Percentiles rank a stretch among this genome's conserved stretches.
Conservation (phyloP, 2,797 vertebrate genomes). For the Momotus momota region DNA sequence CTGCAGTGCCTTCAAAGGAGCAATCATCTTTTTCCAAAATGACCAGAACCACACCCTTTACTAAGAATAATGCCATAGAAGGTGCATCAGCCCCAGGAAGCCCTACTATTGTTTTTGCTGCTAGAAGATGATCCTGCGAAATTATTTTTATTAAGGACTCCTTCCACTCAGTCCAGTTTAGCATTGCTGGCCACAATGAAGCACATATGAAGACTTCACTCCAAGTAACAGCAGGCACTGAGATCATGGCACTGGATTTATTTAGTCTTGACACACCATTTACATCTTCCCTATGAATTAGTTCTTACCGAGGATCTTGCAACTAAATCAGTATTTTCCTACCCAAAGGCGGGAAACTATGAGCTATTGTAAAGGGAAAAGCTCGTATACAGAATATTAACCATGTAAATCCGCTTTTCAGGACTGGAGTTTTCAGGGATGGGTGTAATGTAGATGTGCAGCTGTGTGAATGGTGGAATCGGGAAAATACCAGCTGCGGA, state of each 20-base stretch:
- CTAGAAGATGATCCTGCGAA: background rate
- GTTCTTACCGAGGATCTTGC: background rate
- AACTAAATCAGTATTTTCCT: background rate
- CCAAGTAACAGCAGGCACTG: background rate
- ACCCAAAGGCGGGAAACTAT: background rate
- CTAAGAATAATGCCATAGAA: background rate
- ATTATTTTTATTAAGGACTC: background rate
- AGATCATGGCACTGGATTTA: background rate
- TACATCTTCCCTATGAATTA: background rate
- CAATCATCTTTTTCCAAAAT: background rate
- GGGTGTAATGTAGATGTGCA: accelerated
- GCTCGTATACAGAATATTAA: background rate
- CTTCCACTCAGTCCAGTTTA: background rate
- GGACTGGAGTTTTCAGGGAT: background rate
- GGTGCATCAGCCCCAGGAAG: background rate
- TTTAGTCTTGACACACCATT: background rate
- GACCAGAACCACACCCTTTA: background rate
- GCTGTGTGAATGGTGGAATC: background rate
- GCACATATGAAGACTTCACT: background rate
- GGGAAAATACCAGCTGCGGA: background rate
- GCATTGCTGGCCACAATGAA: background rate
- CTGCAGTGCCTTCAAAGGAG: background rate
- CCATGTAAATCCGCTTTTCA: background rate
- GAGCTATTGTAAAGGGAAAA: background rate
- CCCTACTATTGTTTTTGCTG: background rate